Evolutionary conservation across 2,797 vertebrate genomes (phyloP), one percentile per base, ranked within the genome.

Genomic region (Labroides dimidiatus): DNA sequence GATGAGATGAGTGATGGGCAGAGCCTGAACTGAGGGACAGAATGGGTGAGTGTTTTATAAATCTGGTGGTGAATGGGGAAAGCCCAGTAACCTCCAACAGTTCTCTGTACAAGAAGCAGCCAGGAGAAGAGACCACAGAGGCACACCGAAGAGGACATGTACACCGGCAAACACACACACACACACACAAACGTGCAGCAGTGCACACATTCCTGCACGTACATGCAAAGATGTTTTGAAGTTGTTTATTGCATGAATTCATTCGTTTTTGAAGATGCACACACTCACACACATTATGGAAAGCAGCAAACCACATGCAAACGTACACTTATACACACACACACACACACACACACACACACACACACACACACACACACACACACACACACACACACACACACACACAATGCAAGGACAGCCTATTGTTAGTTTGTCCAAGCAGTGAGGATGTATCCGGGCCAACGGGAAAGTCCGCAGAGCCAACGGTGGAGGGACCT

Each of bases 71-170:
- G 56, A 81, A 89, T 76, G 69, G 91, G 90, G 88, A 91, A 93
- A 90, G 89, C 89, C 91, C 91, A 91, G 89, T 83, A 89, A 92
- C 91, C 89, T 90, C 89, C 87, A 86, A 81, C 82, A 78, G 87
- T 84, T 78, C 75, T 77, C 67, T 80, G 69, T 77, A 81, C 75
- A 85, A 86, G 78, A 77, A 70, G 83, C 84, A 86, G 86, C 84
- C 90, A 85, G 81, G 66, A 81, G 77, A 78, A 64, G 49, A 78
- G 69, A 87, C 87, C 82, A 13, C 87, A 85, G 75, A 50, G 69
- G 67, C 80, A 75, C 75, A 69, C 78, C 70, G 80, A 86, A 75
- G 64, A 76, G 58, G 74, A 85, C 53, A 42, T 69, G 60, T 78
- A 78, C 55, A 65, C 67, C 4, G 52, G 62, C 73, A 78, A 73